These are phyloP conservation scores for Monomorium pharaonis DNA, from an alignment of 1,140 invertebrate genomes.

Conservation along the genomic window DNA sequence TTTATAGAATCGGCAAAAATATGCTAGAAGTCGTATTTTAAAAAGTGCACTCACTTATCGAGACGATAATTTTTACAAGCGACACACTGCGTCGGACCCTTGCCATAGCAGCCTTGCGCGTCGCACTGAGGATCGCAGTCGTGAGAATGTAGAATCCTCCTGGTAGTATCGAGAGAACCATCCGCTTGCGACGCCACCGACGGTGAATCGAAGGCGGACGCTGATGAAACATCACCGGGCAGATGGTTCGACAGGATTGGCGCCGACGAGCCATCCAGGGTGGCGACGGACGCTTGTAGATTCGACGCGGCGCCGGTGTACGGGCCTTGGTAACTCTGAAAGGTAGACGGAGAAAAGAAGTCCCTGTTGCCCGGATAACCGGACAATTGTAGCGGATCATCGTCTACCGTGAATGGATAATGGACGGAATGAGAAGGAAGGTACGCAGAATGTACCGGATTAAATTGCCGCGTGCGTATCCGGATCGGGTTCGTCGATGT, in stretches of 20 bases:
- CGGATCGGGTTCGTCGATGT: conserved; percentile 93
- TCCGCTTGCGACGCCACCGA: conserved; percentile 56
- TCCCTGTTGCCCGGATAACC: conserved; percentile 85
- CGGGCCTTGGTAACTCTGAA: conserved; percentile 89
- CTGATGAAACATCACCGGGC: conserved; percentile 74
- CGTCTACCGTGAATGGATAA: conserved; percentile 80
- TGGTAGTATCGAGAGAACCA: conserved; percentile 84
- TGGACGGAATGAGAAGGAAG: conserved; percentile 74
- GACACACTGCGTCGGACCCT: conserved; percentile 92
- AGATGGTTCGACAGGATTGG: conserved; percentile 80
- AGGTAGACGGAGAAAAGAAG: conserved; percentile 86
- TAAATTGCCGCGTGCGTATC: conserved; percentile 84
- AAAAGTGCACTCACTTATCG: conserved; percentile 88
- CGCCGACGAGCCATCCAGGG: conserved; percentile 87
- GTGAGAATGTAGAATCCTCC: conserved; percentile 89
- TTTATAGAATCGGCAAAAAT: background rate
- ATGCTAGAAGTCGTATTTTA: background rate
- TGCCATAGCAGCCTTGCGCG: conserved; percentile 92
- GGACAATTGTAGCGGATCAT: conserved; percentile 83
- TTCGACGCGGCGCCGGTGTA: conserved; percentile 90
- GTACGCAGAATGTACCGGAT: conserved; percentile 85
- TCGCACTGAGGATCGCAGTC: conserved; percentile 94
- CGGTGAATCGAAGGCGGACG: conserved; percentile 58
- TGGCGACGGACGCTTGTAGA: conserved; percentile 88
- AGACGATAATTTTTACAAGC: conserved; percentile 92